Evolutionary conservation across 2,888 invertebrate species (phyloP).

Genomic region (Cryptus viduatorius): DNA sequence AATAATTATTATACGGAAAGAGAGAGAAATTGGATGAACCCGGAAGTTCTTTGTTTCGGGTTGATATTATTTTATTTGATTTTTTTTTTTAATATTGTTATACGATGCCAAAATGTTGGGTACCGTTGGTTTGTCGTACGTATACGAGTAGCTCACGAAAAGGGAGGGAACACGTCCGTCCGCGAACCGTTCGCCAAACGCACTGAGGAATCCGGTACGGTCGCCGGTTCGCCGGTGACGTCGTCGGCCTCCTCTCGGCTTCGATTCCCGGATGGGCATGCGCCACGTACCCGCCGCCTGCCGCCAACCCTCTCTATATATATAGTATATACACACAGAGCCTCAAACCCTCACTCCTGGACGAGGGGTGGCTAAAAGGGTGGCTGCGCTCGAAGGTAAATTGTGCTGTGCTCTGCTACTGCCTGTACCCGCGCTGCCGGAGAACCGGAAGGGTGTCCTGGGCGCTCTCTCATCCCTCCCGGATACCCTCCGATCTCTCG

Average conservation of each 20-base stretch:
- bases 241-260: slow-evolving; percentile 70
- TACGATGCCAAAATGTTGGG: not conserved
- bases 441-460: slow-evolving; percentile 37
- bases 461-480: slow-evolving; percentile 32
- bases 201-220: slow-evolving; percentile 82
- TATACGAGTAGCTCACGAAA: slow-evolving; percentile 57
- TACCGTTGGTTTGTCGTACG: slow-evolving; percentile 34
- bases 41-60: not conserved
- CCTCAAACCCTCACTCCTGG: slow-evolving; percentile 49
- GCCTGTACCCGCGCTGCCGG: slow-evolving; percentile 66
- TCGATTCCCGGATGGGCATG: slow-evolving; percentile 82
- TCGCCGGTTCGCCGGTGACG: slow-evolving; percentile 82
- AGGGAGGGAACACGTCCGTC: slow-evolving; percentile 80
- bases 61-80: not conserved
- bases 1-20: slow-evolving; percentile 17
- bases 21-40: not conserved
- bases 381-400: slow-evolving; percentile 69
- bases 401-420: slow-evolving; percentile 66
- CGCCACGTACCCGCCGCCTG: slow-evolving; percentile 78
- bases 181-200: slow-evolving; percentile 84
- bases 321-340: slow-evolving; percentile 26
- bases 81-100: slow-evolving; percentile 12
- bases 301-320: slow-evolving; percentile 11
- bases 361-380: slow-evolving; percentile 60
- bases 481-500: slow-evolving; percentile 59